Conservation (phyloP, 2,888 invertebrate genomes). For the Melanophora roralis region DNA sequence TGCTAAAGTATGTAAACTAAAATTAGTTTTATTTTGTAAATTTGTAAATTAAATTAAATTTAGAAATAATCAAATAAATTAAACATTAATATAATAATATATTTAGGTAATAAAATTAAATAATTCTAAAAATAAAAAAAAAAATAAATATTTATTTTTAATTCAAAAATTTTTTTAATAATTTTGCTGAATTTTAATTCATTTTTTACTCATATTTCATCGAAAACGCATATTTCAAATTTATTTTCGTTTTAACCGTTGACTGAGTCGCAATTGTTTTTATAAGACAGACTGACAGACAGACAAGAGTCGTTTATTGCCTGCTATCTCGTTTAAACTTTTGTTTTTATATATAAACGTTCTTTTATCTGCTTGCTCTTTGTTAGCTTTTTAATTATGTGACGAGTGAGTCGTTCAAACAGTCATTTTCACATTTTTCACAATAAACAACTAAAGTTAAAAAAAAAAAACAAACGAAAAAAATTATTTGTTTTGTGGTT, state of each 20-base stretch:
- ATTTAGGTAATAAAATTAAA: too few species aligned
- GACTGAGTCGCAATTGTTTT: background rate
- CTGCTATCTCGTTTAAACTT: conserved; percentile 3
- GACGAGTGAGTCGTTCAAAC: conserved; percentile 24
- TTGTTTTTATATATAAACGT: background rate
- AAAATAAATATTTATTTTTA: too few species aligned
- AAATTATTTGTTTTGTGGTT: conserved; percentile 59
- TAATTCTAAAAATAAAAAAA: too few species aligned
- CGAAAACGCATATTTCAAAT: too few species aligned
- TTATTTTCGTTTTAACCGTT: background rate
- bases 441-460: conserved; percentile 31
- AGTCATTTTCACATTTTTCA: conserved; percentile 16
- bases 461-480: conserved; percentile 17
- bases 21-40: too few species aligned
- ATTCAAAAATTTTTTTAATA: too few species aligned
- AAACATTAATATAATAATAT: too few species aligned
- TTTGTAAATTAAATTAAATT: too few species aligned
- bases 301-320: conserved; percentile 12
- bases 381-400: conserved; percentile 17
- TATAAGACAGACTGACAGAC: background rate
- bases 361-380: background rate
- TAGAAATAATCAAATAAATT: too few species aligned
- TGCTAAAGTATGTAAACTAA: too few species aligned
- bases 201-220: too few species aligned
- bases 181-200: too few species aligned